phyloP scores from a whole-genome alignment of 2,113 vertebrate genomes.

The Austrofundulus limnaeus region DNA sequence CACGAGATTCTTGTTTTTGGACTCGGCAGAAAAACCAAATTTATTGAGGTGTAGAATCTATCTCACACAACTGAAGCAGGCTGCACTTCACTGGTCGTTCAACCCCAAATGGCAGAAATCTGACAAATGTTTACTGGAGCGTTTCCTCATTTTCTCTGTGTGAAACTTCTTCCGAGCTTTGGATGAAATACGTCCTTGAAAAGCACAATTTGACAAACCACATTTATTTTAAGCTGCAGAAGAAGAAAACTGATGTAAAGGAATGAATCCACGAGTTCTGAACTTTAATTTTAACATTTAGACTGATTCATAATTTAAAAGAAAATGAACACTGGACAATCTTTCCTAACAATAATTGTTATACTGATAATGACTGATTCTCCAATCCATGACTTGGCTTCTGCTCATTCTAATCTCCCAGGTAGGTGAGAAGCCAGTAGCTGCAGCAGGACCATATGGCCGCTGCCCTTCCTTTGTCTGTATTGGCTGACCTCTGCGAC shows the following conservation, averaged over 20 bases:
- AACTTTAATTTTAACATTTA: neutral
- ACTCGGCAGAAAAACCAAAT: neutral
- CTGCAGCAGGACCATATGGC: conserved; percentile 49
- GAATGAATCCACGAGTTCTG: neutral
- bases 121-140: conserved; percentile 37
- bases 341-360: neutral
- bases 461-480: conserved; percentile 3
- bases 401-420: conserved; percentile 24
- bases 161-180: neutral
- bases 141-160: conserved; percentile 22
- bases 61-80: conserved; percentile 14
- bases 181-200: neutral
- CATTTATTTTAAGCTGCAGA: neutral
- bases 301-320: neutral
- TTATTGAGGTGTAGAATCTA: conserved; percentile 9
- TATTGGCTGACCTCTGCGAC: conserved; percentile 40
- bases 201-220: neutral
- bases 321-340: neutral
- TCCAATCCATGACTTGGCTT: conserved; percentile 2
- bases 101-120: conserved; percentile 17
- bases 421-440: conserved; percentile 17
- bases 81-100: conserved; percentile 34
- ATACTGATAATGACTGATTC: conserved; percentile 31
- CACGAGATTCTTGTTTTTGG: neutral
- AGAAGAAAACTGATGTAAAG: conserved; percentile 11